Conservation (phyloP, 2,113 vertebrate species). For the Clarias macrocephalus region DNA sequence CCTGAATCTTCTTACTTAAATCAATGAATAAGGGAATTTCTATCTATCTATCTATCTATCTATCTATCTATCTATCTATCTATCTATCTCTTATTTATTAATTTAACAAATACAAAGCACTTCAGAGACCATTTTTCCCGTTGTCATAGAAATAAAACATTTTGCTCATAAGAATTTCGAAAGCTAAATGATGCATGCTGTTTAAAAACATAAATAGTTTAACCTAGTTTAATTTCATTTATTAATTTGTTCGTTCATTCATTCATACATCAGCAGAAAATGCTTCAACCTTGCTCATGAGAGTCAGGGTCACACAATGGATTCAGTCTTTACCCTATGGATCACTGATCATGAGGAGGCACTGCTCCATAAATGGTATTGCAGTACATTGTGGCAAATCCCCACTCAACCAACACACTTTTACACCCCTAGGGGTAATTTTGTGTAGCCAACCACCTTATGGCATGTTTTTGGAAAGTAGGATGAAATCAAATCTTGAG, state of each 20-base stretch:
- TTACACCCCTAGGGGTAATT: background rate
- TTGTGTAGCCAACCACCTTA: background rate
- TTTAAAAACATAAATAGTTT: background rate
- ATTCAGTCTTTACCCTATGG: background rate
- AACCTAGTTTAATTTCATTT: background rate
- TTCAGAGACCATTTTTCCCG: background rate
- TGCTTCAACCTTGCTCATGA: background rate
- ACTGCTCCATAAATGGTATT: background rate
- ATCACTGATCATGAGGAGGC: background rate
- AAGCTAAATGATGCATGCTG: background rate
- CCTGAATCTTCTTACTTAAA: background rate
- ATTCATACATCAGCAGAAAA: background rate
- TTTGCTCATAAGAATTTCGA: background rate
- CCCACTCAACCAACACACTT: background rate
- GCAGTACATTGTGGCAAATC: background rate
- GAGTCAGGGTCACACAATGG: background rate
- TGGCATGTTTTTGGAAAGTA: background rate
- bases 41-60: background rate
- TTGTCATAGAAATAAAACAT: background rate
- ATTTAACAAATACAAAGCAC: background rate
- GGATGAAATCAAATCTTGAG: background rate
- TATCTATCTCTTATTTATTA: background rate
- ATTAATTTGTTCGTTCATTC: background rate
- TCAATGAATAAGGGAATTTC: background rate
- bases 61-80: background rate